Conservation (phyloP, 2,888 invertebrate genomes). For the Drosophila cognata region DNA sequence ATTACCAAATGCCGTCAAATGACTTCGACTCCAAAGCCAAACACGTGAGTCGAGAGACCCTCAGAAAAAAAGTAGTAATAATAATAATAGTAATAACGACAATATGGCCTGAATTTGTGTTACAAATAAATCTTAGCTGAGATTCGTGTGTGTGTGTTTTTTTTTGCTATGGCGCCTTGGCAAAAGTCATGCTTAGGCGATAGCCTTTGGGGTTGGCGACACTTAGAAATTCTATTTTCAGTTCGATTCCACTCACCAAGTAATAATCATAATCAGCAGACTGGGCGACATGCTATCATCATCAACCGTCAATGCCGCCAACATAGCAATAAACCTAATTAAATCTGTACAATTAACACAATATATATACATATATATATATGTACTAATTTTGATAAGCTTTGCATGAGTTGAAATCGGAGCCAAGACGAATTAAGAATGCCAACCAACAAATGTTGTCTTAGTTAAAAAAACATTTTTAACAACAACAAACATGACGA, state of each 20-base stretch:
- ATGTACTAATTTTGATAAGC: constrained; percentile 58
- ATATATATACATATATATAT: background rate
- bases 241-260: constrained; percentile 35
- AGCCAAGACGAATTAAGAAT: constrained; percentile 6
- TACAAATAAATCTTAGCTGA: background rate
- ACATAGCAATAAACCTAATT: constrained; percentile 80
- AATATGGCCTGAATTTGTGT: constrained; percentile 3
- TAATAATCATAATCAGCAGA: constrained; percentile 67
- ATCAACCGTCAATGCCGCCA: constrained; percentile 76
- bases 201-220: constrained; percentile 73
- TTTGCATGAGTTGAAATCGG: constrained; percentile 25
- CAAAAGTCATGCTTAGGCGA: constrained; percentile 64
- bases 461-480: constrained; percentile 18
- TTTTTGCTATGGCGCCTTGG: constrained; percentile 16
- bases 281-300: constrained; percentile 63
- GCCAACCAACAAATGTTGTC: constrained; percentile 13
- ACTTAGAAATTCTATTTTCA: constrained; percentile 63
- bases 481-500: constrained; percentile 32
- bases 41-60: constrained; percentile 65
- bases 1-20: constrained; percentile 69
- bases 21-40: constrained; percentile 52
- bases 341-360: constrained; percentile 57
- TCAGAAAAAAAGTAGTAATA: background rate
- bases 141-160: background rate
- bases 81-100: background rate